Base-by-base conservation (phyloP, 2,797 vertebrate genomes). In the Siniperca undulata region DNA sequence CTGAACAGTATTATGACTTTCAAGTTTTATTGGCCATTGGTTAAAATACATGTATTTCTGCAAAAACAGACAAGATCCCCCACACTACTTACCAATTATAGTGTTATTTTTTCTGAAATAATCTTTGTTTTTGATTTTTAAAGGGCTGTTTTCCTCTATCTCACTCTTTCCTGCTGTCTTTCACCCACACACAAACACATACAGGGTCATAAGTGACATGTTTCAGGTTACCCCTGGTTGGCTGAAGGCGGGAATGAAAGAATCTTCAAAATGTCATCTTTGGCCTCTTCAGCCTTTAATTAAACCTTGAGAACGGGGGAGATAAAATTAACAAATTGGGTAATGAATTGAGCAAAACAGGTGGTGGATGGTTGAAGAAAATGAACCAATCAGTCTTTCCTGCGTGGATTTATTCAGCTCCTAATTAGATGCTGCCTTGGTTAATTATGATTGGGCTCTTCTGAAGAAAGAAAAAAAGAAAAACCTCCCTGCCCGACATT, bases 401-500 rank as follows among this genome's bases (percentile, higher is more conserved):
- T 95, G 93, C 74, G 89, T 91, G 94, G 92, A 95, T 94, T 95
- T 96, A 95, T 96, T 95, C 93, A 95, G 93, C 91, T 93, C 74
- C 93, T 96, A 96, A 96, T 96, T 96, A 96, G 95, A 95, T 82
- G 90, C 93, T 95, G 94, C 95, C 94, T 95, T 94, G 86, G 93
- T 95, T 96, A 96, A 96, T 96, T 96, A 96, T 95, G 94, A 96
- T 95, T 94, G 94, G 94, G 94, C 94, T 94, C 91, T 90, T 92
- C 85, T 94, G 84, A 78, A 92, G 78, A 78, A 86, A 83, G 62
- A 71, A 61, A 0, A 11, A 34, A 27, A 16, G 27, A 22, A 34
- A 79, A 81, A 86, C 52, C 74, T 89, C 60, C 61, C 70, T 83
- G 71, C 80, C 81, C 64, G 80, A 93, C 85, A 88, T 83, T 83